phyloP scores from a whole-genome alignment of 2,797 vertebrate species.

The Trichosurus vulpecula region DNA sequence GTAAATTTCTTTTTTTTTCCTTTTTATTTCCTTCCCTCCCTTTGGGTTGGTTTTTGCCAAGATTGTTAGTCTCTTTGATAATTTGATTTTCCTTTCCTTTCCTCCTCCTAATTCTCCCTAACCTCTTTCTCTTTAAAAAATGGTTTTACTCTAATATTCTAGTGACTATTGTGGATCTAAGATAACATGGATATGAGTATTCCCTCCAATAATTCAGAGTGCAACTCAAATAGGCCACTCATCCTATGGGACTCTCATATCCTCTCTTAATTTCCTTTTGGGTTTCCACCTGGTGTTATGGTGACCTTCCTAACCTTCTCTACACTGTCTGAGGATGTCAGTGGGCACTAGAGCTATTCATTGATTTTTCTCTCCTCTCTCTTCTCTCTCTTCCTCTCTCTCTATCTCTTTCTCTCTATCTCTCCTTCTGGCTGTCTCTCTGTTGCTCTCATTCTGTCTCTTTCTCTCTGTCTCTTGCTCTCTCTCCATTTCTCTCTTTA shows the following conservation, averaged over 20 bases:
- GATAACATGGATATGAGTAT: not conserved
- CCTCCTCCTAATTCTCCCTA: not conserved
- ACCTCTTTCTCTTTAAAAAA: not conserved
- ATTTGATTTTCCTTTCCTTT: not conserved
- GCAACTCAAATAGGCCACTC: not conserved
- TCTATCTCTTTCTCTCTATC: not conserved
- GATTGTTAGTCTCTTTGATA: not conserved
- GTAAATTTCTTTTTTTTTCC: not conserved
- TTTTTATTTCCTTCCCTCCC: not conserved
- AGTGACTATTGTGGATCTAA: not conserved
- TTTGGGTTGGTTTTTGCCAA: not conserved
- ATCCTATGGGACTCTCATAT: not conserved
- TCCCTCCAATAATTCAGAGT: not conserved
- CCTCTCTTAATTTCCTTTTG: not conserved
- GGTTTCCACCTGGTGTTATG: not conserved
- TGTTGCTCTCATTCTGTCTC: no score
- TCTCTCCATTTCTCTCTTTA: no score
- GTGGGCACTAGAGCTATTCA: not conserved
- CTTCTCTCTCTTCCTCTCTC: not conserved
- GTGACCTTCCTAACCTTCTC: not conserved
- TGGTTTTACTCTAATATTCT: not conserved
- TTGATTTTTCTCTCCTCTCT: not conserved
- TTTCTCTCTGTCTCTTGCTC: no score
- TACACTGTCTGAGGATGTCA: not conserved
- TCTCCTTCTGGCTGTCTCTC: not conserved